These are phyloP conservation scores for Caenorhabditis imperialis DNA, from an alignment of 2,888 invertebrate species.

Conservation along the genomic window DNA sequence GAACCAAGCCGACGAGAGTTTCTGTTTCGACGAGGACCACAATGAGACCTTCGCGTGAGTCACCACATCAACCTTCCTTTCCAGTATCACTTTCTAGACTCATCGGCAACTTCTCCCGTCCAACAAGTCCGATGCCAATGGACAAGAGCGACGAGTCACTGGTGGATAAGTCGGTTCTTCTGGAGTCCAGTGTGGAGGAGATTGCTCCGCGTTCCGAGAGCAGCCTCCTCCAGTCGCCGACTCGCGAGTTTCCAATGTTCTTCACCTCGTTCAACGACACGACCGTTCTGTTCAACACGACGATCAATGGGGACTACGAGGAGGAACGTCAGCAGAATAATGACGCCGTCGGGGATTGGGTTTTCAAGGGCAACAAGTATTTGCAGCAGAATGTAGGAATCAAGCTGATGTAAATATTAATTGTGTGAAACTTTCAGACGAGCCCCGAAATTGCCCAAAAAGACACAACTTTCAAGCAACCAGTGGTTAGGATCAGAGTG, in stretches of 20 bases:
- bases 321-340: conserved; percentile 6
- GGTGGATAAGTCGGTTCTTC: background rate
- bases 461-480: background rate
- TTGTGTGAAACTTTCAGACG: too few relatives aligned
- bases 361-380: conserved; percentile 20
- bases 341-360: conserved; percentile 23
- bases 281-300: conserved; percentile 40
- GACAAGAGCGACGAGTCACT: conserved; percentile 2
- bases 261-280: conserved; percentile 43
- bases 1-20: conserved; percentile 17
- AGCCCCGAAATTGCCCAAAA: background rate
- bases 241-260: conserved; percentile 29
- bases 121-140: conserved; percentile 10
- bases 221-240: too few relatives aligned
- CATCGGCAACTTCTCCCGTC: background rate
- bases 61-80: background rate
- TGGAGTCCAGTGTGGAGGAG: background rate
- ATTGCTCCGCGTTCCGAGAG: too few relatives aligned
- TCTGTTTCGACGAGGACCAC: background rate
- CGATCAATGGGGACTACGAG: conserved; percentile 32
- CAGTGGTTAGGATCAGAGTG: background rate
- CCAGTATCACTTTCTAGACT: background rate
- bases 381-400: conserved; percentile 3
- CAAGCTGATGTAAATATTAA: too few relatives aligned
- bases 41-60: conserved; percentile 12